A percentile compares a stretch with the other conserved stretches of the same genome.
Evolutionary conservation across 2,113 vertebrate genomes (phyloP).

Genomic region (Sclerurus mexicanus): DNA sequence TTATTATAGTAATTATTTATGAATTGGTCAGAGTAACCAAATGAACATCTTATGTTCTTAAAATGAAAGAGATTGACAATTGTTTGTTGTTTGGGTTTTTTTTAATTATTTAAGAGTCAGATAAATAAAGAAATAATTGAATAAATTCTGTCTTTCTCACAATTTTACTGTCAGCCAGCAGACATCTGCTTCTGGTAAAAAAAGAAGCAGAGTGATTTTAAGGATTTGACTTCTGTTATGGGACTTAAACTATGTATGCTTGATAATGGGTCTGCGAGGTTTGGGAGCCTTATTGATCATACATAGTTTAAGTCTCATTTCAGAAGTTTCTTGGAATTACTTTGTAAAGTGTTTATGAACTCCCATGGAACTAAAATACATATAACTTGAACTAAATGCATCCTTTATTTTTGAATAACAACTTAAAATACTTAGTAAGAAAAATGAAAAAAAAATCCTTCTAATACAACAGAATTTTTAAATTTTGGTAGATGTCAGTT

Average conservation of each 20-base stretch:
- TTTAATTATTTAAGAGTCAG: not conserved
- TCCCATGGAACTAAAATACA: slow-evolving; percentile 4
- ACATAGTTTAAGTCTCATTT: not conserved
- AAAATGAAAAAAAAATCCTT: not conserved
- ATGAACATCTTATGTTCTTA: not conserved
- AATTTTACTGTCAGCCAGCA: not conserved
- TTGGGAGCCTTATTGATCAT: not conserved
- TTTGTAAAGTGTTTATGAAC: slow-evolving; percentile 32
- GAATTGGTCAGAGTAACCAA: not conserved
- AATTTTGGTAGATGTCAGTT: not conserved
- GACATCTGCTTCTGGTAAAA: not conserved
- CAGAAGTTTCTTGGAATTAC: slow-evolving; percentile 9
- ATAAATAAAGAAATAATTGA: not conserved
- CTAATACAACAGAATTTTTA: not conserved
- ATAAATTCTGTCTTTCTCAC: not conserved
- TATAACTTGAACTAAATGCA: slow-evolving; percentile 15
- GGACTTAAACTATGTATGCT: not conserved
- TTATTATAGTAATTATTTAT: slow-evolving; percentile 1
- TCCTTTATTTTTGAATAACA: slow-evolving; percentile 36
- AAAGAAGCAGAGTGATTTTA: not conserved
- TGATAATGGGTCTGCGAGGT: not conserved
- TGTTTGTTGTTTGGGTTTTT: not conserved
- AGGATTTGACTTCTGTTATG: not conserved
- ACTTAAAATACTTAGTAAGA: not conserved
- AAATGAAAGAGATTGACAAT: not conserved